Percentiles rank a stretch among this genome's conserved stretches.
Evolutionary conservation across 2,113 vertebrate species (phyloP).

Genomic region (Echinops telfairi): DNA sequence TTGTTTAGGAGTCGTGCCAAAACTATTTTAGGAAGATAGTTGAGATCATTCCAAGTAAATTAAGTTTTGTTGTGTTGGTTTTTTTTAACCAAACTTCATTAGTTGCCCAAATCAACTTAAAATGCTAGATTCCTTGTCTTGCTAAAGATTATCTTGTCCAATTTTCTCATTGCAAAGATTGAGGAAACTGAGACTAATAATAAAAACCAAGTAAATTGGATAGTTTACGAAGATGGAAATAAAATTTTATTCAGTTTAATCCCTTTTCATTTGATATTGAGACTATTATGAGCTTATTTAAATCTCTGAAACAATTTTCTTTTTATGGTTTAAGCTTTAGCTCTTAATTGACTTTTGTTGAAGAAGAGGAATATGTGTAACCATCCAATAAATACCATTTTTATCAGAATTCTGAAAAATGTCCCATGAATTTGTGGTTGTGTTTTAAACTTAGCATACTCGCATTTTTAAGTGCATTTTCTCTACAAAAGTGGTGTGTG

Average conservation of each 20-base stretch:
- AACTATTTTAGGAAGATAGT: rapidly evolving
- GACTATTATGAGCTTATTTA: neutral
- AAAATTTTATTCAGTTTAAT: neutral
- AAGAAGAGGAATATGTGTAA: neutral
- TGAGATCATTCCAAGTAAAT: no score
- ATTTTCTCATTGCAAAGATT: neutral
- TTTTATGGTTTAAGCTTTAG: neutral
- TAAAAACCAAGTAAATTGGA: neutral
- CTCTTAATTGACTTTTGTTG: neutral
- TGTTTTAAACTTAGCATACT: neutral
- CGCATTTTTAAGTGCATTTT: neutral
- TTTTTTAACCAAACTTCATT: neutral
- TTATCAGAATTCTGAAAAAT: no score
- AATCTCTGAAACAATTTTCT: neutral
- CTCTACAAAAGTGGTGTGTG: neutral
- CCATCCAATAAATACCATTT: neutral
- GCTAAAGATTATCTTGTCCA: rapidly evolving
- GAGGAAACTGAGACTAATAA: neutral
- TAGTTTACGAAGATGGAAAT: no score
- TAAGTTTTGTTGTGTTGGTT: neutral
- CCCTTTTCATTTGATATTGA: neutral
- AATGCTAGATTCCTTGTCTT: no score
- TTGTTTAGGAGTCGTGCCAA: neutral
- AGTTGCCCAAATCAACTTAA: neutral
- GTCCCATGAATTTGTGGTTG: no score